Evolutionary conservation across 2,888 invertebrate species (phyloP), one percentile per base, ranked within the genome.

Genomic region (Calliphora vomitoria): DNA sequence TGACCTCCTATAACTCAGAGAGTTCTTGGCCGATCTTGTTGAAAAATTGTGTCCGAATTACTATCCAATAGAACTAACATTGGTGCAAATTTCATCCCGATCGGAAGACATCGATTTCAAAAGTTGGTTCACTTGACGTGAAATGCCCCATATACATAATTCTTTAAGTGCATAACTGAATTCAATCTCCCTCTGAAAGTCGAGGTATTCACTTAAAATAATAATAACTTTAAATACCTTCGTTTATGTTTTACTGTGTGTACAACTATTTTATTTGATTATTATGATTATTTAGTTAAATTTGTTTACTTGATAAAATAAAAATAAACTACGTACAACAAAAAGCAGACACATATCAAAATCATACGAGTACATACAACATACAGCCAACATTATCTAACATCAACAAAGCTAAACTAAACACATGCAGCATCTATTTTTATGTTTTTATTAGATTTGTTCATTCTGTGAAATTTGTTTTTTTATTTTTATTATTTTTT

Each of bases 261-360:
- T 60, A 60, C 15, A 35, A 60, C 15, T 60, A 60, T 60, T 31
- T 35, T 35, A 20, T 55, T 20, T 50, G n/a, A 50, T 50, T 6
- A 55, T 55, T 55, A 10, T 35, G 15, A 60, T 60, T 60, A 60
- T 60, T 60, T 15, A 35, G 20, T 41, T 72, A 38, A 72, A 58
- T 58, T 68, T 55, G 64, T 66, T 81, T 74, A 74, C 31, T 25
- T 60, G 60, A 79, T 31, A 64, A 76, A 76, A 15, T 13, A 41
- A 62, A 75, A 75, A 8, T 20, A 41, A 58, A 20, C 58, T 20
- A 35, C 6, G 5, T 20, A 25, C 13, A 13, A 25, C 25, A 20
- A 31, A 58, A 20, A 58, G 25, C 68, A 69, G 68, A 25, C 50
- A 69, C 20, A 20, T 44, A 44, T 44, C 44, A 13, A 44, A 44